phyloP scores from a whole-genome alignment of 2,888 invertebrate species.

The Drepanosiphum platanoidis region DNA sequence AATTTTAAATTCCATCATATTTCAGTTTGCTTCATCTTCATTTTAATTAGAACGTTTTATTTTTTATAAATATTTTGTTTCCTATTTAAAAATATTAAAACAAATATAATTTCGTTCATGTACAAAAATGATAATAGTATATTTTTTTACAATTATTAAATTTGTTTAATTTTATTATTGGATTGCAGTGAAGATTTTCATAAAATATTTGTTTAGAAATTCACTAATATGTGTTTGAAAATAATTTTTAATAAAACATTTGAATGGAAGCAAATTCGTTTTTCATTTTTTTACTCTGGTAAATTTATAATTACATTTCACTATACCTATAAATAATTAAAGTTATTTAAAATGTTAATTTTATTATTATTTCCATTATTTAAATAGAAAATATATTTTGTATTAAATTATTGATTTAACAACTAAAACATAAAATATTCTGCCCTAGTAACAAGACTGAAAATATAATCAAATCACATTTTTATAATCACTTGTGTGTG shows the following conservation, averaged over 20 bases:
- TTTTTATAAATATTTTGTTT: no score
- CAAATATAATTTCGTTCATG: no score
- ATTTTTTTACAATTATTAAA: neutral
- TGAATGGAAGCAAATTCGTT: neutral
- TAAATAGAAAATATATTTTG: neutral
- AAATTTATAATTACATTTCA: neutral
- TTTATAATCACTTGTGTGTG: neutral
- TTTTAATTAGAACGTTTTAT: neutral
- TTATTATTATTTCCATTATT: neutral
- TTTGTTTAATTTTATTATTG: neutral
- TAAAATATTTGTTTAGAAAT: no score
- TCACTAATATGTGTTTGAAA: no score
- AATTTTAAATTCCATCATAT: constrained; percentile 20
- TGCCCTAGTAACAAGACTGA: neutral
- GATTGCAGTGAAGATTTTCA: no score
- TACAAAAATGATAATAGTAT: no score
- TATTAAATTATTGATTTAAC: no score
- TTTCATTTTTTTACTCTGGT: neutral
- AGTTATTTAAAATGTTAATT: no score
- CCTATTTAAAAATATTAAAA: no score
- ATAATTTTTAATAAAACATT: neutral
- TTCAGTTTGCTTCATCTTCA: constrained; percentile 5
- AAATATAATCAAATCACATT: neutral
- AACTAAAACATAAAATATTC: neutral
- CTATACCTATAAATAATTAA: neutral